Evolutionary conservation across 1,140 invertebrate genomes (phyloP), one percentile per base, ranked within the genome.

Genomic region (Dendrolimus kikuchii): DNA sequence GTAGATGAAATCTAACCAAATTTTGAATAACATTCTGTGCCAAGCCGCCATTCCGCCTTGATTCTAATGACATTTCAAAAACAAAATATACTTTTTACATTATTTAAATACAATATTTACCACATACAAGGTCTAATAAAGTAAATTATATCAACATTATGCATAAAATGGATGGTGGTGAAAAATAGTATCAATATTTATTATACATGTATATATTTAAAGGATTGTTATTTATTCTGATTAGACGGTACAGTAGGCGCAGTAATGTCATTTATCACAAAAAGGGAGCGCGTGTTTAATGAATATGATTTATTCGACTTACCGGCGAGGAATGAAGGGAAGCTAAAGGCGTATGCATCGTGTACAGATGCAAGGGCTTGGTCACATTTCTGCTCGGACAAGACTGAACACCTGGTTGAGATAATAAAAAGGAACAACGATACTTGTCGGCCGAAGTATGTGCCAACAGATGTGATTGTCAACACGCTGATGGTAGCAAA

Each of bases 391-490:
- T 70, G 72, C 48, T 74, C 81, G 6, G 76, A 82, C 46, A 81
- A 86, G 58, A 77, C 66, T 36, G 82, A 87, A 59, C 78, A 87
- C 53, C 61, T 87, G 39, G 71, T 86, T 4, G 85, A 87, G 44
- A 68, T 83, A 40, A 84, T 87, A 50, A 86, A 85, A 45, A 62
- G 77, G 9, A 86, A 86, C 53, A 86, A 84, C 47, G 77, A 80
- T 50, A 74, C 64, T 40, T 74, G 69, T 37, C 59, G 71, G 6
- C 71, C 76, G 0, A 85, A 85, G 60, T 84, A 88, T 51, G 57
- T 89, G 46, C 87, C 88, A 2, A 81, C 86, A 4, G 71, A 88
- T 41, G 85, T 84, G 4, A 80, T 89, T 38, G 79, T 89, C 0
- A 76, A 87, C 51, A 87, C 81, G 5, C 66, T 89, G 8, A 73